Conservation (phyloP, 2,797 vertebrate species). For the Lagocephalus sceleratus region DNA sequence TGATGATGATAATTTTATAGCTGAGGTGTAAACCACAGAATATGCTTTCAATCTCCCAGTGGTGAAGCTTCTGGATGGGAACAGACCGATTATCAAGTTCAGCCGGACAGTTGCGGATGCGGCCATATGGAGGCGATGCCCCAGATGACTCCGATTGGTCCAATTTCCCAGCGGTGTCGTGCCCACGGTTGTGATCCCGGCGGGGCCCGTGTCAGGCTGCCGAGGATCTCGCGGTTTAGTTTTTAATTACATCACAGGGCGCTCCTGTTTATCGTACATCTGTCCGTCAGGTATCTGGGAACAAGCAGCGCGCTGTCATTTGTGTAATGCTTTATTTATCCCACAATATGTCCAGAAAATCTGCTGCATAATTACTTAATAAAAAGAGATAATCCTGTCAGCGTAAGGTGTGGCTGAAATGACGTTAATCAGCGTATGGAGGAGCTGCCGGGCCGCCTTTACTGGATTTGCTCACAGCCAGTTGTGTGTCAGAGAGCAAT, state of each 20-base stretch:
- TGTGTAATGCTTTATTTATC: slow-evolving; percentile 75
- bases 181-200: slow-evolving; percentile 23
- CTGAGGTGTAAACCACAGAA: slow-evolving; percentile 39
- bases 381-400: slow-evolving; percentile 71
- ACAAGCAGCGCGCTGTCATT: slow-evolving; percentile 53
- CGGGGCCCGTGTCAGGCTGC: slow-evolving; percentile 56
- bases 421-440: slow-evolving; percentile 68
- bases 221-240: slow-evolving; percentile 51
- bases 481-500: slow-evolving; percentile 71
- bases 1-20: background rate
- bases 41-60: slow-evolving; percentile 49
- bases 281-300: slow-evolving; percentile 73
- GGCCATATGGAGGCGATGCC: slow-evolving; percentile 60
- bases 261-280: slow-evolving; percentile 64
- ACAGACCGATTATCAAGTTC: slow-evolving; percentile 56
- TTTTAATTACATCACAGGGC: slow-evolving; percentile 60
- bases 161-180: slow-evolving; percentile 3
- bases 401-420: slow-evolving; percentile 67
- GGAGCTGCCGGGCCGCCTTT: slow-evolving; percentile 37
- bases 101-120: slow-evolving; percentile 49
- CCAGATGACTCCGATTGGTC: slow-evolving; percentile 52
- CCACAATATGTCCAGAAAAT: slow-evolving; percentile 78
- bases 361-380: slow-evolving; percentile 77
- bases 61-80: slow-evolving; percentile 43
- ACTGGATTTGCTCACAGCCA: slow-evolving; percentile 61